Conservation (phyloP, 1,140 invertebrate species). For the Tetramorium parvispinum region DNA sequence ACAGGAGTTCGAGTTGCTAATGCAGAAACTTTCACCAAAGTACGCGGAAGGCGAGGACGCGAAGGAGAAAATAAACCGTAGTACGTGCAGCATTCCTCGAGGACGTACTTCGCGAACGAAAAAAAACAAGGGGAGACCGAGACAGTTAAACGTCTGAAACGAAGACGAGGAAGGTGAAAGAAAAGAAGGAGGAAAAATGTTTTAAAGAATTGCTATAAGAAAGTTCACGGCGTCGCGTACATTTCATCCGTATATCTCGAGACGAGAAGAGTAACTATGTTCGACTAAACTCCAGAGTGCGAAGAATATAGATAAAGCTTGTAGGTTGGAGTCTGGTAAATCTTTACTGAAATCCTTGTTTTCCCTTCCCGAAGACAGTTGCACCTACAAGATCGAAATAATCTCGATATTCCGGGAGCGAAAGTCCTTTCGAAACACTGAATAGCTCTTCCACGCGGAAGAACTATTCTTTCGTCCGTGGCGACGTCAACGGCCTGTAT, state of each 20-base stretch:
- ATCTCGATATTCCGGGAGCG: background rate
- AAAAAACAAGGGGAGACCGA: background rate
- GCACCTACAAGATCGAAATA: slow-evolving; percentile 36
- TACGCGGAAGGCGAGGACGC: slow-evolving; percentile 8
- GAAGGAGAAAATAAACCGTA: slow-evolving; percentile 54
- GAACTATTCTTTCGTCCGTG: background rate
- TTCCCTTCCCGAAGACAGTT: background rate
- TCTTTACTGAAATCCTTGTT: slow-evolving; percentile 8
- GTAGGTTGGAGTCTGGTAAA: slow-evolving; percentile 47
- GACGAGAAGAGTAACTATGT: slow-evolving; percentile 61
- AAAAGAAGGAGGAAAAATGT: slow-evolving; percentile 23
- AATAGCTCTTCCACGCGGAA: background rate
- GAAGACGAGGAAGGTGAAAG: background rate
- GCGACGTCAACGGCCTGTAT: background rate
- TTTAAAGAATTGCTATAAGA: slow-evolving; percentile 50
- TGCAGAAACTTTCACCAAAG: slow-evolving; percentile 62
- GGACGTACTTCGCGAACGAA: slow-evolving; percentile 12
- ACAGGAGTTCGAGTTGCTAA: slow-evolving; percentile 59
- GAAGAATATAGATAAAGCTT: slow-evolving; percentile 29
- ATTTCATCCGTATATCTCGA: slow-evolving; percentile 35
- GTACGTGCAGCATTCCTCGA: slow-evolving; percentile 51
- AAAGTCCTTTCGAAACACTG: background rate
- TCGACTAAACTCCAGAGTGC: slow-evolving; percentile 34
- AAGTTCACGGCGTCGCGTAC: slow-evolving; percentile 54
- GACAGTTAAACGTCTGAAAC: background rate